Evolutionary conservation across 92 coral and sea anemone genomes (phyloP).

Genomic region (Zoanthus sansibaricus): DNA sequence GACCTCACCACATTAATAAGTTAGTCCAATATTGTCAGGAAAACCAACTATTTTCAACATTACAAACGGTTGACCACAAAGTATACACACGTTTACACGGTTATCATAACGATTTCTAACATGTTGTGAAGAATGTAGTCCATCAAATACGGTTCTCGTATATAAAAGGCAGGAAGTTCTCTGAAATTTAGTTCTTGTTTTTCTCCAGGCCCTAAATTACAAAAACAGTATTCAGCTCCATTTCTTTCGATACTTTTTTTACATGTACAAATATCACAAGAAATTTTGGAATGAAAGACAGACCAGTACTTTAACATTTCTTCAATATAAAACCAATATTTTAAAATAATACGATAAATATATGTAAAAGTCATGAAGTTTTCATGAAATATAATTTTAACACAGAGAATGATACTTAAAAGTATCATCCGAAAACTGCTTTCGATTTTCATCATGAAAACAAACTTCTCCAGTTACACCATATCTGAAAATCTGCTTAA

Average conservation of each 20-base stretch:
- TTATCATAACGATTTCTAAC: background rate
- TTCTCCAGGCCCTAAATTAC: background rate
- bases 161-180: no score
- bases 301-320: slow-evolving; percentile 20
- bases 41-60: slow-evolving; percentile 48
- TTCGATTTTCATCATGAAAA: background rate
- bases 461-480: slow-evolving; percentile 22
- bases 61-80: slow-evolving; percentile 31
- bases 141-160: no score
- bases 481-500: slow-evolving; percentile 29
- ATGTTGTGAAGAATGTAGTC: background rate
- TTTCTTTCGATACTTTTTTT: background rate
- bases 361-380: background rate
- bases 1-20: slow-evolving; percentile 19
- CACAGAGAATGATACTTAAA: background rate
- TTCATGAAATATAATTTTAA: background rate
- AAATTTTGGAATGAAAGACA: slow-evolving; percentile 7
- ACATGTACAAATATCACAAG: slow-evolving; percentile 12
- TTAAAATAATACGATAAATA: background rate
- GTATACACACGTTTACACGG: slow-evolving; percentile 12
- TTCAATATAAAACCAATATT: slow-evolving; percentile 25
- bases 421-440: background rate
- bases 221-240: background rate
- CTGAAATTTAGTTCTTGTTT: background rate
- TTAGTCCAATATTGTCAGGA: slow-evolving; percentile 46